A percentile compares a stretch with the other conserved stretches of the same genome.
phyloP scores from a whole-genome alignment of 1,140 invertebrate species.

The Scaptomyza pallida region DNA sequence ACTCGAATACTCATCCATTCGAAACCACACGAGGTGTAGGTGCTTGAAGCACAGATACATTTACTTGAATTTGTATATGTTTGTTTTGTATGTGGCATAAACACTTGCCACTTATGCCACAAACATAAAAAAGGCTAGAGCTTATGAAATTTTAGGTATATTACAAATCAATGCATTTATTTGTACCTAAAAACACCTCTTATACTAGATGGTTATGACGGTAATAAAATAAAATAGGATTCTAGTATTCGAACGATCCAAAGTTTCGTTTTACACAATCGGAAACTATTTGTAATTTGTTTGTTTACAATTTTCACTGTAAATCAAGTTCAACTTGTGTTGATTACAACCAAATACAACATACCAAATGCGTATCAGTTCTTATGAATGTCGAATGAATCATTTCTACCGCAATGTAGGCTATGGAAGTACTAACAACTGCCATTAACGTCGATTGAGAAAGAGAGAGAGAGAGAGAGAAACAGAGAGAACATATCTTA shows the following conservation, averaged over 20 bases:
- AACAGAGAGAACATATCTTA: background rate
- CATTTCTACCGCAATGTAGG: constrained; percentile 55
- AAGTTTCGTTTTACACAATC: constrained; percentile 13
- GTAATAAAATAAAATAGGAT: background rate
- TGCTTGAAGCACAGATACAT: constrained; percentile 10
- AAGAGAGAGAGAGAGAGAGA: constrained; percentile 1
- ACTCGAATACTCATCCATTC: background rate
- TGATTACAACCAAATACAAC: constrained; percentile 2
- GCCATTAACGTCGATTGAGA: constrained; percentile 23
- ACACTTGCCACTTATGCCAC: background rate
- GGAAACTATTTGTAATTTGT: constrained; percentile 14
- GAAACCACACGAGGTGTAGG: background rate
- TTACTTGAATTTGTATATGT: constrained; percentile 3
- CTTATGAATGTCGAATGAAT: constrained; percentile 29
- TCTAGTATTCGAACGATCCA: background rate
- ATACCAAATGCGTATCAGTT: constrained; percentile 7
- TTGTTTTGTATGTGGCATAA: constrained; percentile 3
- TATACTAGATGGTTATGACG: background rate
- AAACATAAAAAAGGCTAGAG: background rate
- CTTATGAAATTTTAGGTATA: background rate
- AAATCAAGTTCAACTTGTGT: constrained; percentile 13
- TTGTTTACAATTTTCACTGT: constrained; percentile 46
- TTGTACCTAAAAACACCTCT: too few species aligned
- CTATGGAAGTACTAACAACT: constrained; percentile 25
- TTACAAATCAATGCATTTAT: background rate